A percentile compares a stretch with the other conserved stretches of the same genome.
phyloP scores from a whole-genome alignment of 2,888 invertebrate genomes.

The Gasteruption jaculator region DNA sequence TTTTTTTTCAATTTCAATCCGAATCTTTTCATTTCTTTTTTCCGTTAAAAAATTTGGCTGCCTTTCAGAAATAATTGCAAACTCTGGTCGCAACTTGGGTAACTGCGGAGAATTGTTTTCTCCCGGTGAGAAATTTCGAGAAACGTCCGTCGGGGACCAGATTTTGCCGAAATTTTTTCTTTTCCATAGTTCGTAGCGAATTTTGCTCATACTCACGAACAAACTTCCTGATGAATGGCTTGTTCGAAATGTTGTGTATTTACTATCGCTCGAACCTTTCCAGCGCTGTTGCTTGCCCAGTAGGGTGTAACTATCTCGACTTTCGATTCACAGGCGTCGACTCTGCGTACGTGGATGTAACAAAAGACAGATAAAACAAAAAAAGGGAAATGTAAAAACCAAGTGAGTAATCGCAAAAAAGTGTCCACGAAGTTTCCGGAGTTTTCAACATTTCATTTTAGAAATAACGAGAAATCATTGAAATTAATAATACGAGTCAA shows the following conservation, averaged over 20 bases:
- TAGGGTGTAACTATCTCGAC: slow-evolving; percentile 91
- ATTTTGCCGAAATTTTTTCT: slow-evolving; percentile 1
- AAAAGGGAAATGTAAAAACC: slow-evolving; percentile 9
- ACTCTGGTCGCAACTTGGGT: too few relatives aligned
- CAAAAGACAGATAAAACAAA: slow-evolving; percentile 29
- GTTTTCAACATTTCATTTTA: too few relatives aligned
- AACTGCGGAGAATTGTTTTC: too few relatives aligned
- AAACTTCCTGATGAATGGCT: slow-evolving; percentile 91
- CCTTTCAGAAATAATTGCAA: too few relatives aligned
- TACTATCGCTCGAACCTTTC: slow-evolving; percentile 85
- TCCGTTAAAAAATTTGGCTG: too few relatives aligned
- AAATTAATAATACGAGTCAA: too few relatives aligned
- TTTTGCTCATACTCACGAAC: slow-evolving; percentile 65
- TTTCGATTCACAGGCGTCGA: slow-evolving; percentile 88
- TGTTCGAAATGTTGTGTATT: slow-evolving; percentile 94
- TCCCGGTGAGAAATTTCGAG: background rate
- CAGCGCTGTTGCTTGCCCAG: slow-evolving; percentile 90
- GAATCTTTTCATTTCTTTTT: too few relatives aligned
- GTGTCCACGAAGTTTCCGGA: background rate
- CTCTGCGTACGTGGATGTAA: too few relatives aligned
- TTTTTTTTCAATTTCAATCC: too few relatives aligned
- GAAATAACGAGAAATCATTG: too few relatives aligned
- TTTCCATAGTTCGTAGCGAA: background rate
- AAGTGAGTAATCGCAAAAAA: too few relatives aligned
- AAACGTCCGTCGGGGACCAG: background rate